Percentiles rank a stretch among this genome's conserved stretches.
Evolutionary conservation across 2,113 vertebrate species (phyloP).

Genomic region (Podiceps cristatus): DNA sequence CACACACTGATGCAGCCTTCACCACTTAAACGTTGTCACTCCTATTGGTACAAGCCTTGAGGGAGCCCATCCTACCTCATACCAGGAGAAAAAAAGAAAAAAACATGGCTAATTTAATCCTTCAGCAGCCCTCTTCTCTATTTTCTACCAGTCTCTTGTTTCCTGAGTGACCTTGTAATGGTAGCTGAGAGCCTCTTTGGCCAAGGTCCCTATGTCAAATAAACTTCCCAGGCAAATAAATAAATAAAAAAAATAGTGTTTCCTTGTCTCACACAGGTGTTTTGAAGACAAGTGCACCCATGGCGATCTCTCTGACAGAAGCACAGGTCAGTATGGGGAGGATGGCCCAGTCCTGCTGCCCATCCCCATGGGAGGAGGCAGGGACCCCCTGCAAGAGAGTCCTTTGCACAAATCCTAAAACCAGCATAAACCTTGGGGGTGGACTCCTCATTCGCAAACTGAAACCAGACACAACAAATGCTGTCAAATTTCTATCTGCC

Average conservation of each 20-base stretch:
- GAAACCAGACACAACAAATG: background rate
- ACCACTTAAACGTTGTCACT: rapidly evolving
- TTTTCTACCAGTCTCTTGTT: background rate
- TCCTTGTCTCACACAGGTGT: background rate
- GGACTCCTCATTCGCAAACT: background rate
- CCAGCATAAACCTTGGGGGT: rapidly evolving
- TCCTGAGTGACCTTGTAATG: background rate
- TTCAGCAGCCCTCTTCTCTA: background rate
- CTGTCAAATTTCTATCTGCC: background rate
- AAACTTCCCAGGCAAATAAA: background rate
- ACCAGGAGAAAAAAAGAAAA: background rate
- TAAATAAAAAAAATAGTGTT: background rate
- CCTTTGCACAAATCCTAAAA: background rate
- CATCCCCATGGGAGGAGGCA: background rate
- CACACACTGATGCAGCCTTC: rapidly evolving
- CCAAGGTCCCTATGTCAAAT: rapidly evolving
- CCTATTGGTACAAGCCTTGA: background rate
- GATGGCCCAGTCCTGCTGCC: background rate
- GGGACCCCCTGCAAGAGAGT: rapidly evolving
- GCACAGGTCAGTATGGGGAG: rapidly evolving
- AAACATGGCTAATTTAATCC: background rate
- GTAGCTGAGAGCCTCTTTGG: rapidly evolving
- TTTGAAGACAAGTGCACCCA: rapidly evolving
- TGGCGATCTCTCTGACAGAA: too few species aligned
- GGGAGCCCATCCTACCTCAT: background rate